Evolutionary conservation across 1,140 invertebrate genomes (phyloP).

Genomic region (Armadillidium nasatum): DNA sequence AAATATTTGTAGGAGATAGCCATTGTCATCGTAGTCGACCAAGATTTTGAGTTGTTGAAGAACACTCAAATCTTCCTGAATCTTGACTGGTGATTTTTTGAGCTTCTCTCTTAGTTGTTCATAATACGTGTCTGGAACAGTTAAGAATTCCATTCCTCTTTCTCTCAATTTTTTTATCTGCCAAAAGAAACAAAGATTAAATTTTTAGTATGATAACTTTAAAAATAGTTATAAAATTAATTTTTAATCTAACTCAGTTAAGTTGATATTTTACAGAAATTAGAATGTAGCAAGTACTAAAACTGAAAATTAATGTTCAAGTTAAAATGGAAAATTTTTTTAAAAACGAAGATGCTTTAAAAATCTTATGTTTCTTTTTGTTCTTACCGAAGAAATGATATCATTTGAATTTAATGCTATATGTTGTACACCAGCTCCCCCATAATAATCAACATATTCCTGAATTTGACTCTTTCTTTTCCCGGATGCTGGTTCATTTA

Average conservation of each 20-base stretch:
- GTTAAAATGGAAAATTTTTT: too few species aligned
- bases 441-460: slow-evolving; percentile 98
- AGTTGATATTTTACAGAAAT: too few species aligned
- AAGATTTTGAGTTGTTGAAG: slow-evolving; percentile 82
- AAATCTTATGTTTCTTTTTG: too few species aligned
- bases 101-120: slow-evolving; percentile 73
- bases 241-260: too few species aligned
- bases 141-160: slow-evolving; percentile 84
- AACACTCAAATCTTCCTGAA: slow-evolving; percentile 44
- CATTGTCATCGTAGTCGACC: slow-evolving; percentile 96
- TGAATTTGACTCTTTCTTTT: slow-evolving; percentile 96
- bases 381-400: slow-evolving; percentile 78
- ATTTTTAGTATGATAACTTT: too few species aligned
- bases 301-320: neutral
- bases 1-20: slow-evolving; percentile 97
- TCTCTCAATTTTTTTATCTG: slow-evolving; percentile 60
- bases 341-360: too few species aligned
- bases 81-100: slow-evolving; percentile 63
- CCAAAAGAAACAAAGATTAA: neutral
- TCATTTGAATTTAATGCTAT: slow-evolving; percentile 92
- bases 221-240: too few species aligned
- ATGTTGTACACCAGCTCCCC: slow-evolving; percentile 94
- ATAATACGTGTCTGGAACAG: slow-evolving; percentile 88
- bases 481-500: slow-evolving; percentile 95
- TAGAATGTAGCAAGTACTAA: neutral